Evolutionary conservation across 1,140 invertebrate species (phyloP).

Genomic region (Choristoneura fumiferana): DNA sequence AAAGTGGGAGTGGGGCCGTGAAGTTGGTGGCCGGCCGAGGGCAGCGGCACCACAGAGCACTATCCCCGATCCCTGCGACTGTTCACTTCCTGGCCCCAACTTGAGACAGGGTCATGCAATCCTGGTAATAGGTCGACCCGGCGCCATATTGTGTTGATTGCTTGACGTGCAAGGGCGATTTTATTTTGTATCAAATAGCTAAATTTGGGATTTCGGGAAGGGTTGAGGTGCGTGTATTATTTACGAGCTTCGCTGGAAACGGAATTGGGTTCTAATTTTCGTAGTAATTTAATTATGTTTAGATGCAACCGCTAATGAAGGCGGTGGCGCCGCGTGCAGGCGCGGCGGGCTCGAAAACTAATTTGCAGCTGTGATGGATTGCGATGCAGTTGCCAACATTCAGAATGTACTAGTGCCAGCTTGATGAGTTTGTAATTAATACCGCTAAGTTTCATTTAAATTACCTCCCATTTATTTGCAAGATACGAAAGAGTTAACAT

Average conservation of each 20-base stretch:
- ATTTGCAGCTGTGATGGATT: conserved; percentile 68
- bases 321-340: conserved; percentile 61
- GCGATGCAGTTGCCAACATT: conserved; percentile 24
- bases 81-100: conserved; percentile 26
- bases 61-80: no score
- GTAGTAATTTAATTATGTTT: conserved; percentile 30
- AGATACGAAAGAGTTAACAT: no score
- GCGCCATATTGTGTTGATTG: conserved; percentile 71
- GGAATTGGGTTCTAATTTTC: conserved; percentile 28
- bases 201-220: conserved; percentile 36
- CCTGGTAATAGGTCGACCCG: conserved; percentile 59
- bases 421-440: conserved; percentile 33
- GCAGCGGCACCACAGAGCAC: no score
- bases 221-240: conserved; percentile 59
- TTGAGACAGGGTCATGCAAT: conserved; percentile 49
- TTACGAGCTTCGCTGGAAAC: conserved; percentile 39
- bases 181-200: conserved; percentile 64
- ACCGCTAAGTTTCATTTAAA: no score
- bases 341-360: conserved; percentile 63
- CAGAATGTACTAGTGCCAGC: conserved; percentile 26
- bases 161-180: conserved; percentile 56
- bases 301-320: conserved; percentile 68
- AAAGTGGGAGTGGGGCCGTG: conserved; percentile 31
- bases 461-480: no score
- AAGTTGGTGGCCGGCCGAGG: conserved; percentile 18